These are phyloP conservation scores for Hesperia comma DNA, from an alignment of 2,888 invertebrate species.

Conservation along the genomic window DNA sequence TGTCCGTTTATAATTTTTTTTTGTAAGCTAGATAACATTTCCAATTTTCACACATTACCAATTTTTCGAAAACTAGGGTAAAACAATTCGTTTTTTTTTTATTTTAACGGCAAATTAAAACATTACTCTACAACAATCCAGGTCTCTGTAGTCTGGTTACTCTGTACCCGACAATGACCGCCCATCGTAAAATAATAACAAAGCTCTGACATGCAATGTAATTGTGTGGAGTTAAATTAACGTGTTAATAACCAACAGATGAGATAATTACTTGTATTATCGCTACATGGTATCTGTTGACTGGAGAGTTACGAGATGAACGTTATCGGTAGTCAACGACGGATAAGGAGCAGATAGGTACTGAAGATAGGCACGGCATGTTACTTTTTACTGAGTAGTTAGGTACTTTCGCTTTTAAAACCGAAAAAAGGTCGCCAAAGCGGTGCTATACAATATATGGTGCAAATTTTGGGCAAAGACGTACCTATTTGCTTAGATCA, in stretches of 20 bases:
- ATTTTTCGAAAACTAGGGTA: too few species aligned
- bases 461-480: too few species aligned
- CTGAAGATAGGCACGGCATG: neutral
- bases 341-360: neutral
- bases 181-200: constrained; percentile 7
- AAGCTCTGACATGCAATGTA: constrained; percentile 11
- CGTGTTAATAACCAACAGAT: constrained; percentile 15
- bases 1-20: too few species aligned
- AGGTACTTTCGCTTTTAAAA: too few species aligned
- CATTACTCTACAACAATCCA: neutral
- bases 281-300: neutral
- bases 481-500: too few species aligned
- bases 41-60: too few species aligned
- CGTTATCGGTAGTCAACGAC: neutral
- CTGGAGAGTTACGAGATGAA: constrained; percentile 1
- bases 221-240: constrained; percentile 20
- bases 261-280: constrained; percentile 3
- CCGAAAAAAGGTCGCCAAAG: too few species aligned
- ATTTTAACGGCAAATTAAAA: too few species aligned
- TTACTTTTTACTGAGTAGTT: neutral
- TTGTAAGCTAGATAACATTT: too few species aligned
- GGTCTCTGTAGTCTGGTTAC: neutral
- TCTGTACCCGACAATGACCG: neutral
- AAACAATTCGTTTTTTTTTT: too few species aligned
- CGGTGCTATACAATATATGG: too few species aligned